phyloP scores from a whole-genome alignment of 2,888 invertebrate species.

The Drosophila demipolita region DNA sequence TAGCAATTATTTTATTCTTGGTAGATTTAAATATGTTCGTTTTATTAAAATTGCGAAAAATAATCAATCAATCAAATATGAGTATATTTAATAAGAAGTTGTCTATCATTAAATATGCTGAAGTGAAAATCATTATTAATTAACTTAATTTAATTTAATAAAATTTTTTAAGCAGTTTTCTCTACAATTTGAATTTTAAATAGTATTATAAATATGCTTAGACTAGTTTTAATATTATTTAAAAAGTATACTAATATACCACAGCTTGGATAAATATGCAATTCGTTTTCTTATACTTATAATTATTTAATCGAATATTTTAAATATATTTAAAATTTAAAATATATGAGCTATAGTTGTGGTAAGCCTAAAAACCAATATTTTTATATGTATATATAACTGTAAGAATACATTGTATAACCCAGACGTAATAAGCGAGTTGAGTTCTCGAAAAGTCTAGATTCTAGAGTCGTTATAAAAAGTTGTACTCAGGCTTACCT shows the following conservation, averaged over 20 bases:
- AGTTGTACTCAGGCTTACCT: conserved; percentile 70
- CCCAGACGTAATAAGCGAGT: neutral
- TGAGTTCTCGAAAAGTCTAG: neutral
- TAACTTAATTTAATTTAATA: neutral
- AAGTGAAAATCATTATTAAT: neutral
- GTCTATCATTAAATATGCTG: rapidly evolving
- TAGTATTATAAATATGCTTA: neutral
- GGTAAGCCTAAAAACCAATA: too few relatives aligned
- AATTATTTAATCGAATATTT: neutral
- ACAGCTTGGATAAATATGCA: neutral
- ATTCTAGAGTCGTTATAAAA: neutral
- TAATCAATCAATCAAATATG: neutral
- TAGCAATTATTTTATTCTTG: neutral
- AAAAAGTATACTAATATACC: neutral
- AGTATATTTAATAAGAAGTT: neutral
- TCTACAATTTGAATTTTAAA: neutral
- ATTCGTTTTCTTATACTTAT: neutral
- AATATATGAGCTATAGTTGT: too few relatives aligned
- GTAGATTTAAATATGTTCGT: neutral
- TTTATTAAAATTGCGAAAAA: too few relatives aligned
- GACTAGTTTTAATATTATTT: neutral
- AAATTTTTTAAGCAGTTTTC: neutral
- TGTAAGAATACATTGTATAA: too few relatives aligned
- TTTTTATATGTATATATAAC: too few relatives aligned
- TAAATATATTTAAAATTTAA: neutral